Evolutionary conservation across 2,888 invertebrate genomes (phyloP), one percentile per base, ranked within the genome.

Genomic region (Acleris literana): DNA sequence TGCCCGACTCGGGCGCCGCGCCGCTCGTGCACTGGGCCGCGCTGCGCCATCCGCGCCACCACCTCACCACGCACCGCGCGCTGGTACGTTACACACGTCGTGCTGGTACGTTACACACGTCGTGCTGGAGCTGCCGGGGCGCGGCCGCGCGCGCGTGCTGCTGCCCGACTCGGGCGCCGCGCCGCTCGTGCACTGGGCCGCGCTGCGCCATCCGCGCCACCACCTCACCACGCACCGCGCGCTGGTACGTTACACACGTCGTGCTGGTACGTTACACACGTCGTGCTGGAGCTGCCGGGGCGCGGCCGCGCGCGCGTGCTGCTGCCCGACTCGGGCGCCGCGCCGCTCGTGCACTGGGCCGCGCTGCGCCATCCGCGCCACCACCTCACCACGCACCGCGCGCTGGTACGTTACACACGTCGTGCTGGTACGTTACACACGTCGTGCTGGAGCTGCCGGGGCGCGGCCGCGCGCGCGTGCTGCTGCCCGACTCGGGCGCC

Each of bases 401-500:
- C 95, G 94, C 94, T 90, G 16, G 93, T 96, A 22, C 75, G 70
- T 25, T 5, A 5, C 25, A 25, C 25, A 25, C 22, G 22, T 74
- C 20, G 20, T 20, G 20, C 20, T 20, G 20, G 20, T 20, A 20
- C 20, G 20, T 20, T 20, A 20, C 20, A 20, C 20, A 20, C 2
- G 75, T 90, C 13, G 93, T 96, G 29, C 74, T 76, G 3, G 91
- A 87, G 76, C 70, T 84, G 87, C 74, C 88, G 77, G 79, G 87
- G 0, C 84, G 86, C 48, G 82, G 78, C 4, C 87, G 88, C 69
- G 94, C 95, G 25, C 86, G 91, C 54, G 93, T 96, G 33, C 84
- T 86, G 71, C 93, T 94, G 69, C 94, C 96, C 0, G 97, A 97
- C 87, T 87, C 85, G 75, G 97, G 97, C 46, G 85, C 84, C 61